Conservation (phyloP, 2,113 vertebrate genomes). For the Vireo altiloquus region DNA sequence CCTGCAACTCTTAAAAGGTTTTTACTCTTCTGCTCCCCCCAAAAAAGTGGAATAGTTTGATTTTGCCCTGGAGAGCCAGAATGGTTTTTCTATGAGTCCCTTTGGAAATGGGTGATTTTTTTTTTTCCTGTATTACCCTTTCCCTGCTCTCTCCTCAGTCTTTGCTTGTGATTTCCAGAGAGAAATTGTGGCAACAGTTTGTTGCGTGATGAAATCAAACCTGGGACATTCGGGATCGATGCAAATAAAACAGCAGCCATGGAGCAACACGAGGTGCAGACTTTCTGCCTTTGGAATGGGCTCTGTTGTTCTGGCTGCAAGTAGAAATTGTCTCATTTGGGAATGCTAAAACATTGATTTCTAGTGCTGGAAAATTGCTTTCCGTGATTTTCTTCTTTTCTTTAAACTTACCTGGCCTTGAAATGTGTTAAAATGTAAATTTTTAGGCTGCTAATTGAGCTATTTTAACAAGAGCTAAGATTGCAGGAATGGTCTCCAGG, state of each 20-base stretch:
- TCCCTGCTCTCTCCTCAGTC: background rate
- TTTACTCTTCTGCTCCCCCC: background rate
- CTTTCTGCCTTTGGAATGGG: background rate
- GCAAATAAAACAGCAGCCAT: background rate
- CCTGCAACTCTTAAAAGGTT: background rate
- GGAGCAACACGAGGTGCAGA: background rate
- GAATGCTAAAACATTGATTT: background rate
- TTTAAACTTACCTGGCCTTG: background rate
- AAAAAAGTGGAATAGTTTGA: background rate
- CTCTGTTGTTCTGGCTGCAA: background rate
- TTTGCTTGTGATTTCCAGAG: background rate
- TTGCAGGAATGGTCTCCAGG: background rate
- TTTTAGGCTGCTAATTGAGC: background rate
- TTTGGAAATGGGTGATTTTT: background rate
- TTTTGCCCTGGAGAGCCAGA: background rate
- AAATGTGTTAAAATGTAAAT: background rate
- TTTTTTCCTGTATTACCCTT: background rate
- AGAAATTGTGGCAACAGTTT: background rate
- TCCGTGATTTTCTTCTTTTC: background rate
- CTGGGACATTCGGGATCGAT: rapidly evolving
- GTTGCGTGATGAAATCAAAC: background rate
- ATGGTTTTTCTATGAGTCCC: background rate
- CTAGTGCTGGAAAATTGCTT: background rate
- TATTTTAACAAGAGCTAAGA: background rate
- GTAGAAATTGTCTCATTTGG: background rate